Base-by-base conservation (phyloP, 2,888 invertebrate genomes). In the Ypsolopha sequella region DNA sequence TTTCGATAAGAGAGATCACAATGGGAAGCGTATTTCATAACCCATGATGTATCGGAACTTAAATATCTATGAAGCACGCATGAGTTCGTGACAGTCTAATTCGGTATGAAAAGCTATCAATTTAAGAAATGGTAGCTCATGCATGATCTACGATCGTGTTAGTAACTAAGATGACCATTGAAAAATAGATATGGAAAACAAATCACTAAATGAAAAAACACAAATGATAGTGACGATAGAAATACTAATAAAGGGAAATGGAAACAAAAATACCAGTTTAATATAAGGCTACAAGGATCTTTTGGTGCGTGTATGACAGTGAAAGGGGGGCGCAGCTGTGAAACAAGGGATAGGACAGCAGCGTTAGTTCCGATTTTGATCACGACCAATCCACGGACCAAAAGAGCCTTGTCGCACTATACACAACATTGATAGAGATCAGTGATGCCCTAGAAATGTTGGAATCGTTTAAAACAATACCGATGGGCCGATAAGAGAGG, bases 391-490 rank as follows among this genome's bases (percentile, higher is more conserved):
- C n/a, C n/a, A n/a, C n/a, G n/a, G n/a, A n/a, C n/a, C n/a, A n/a
- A n/a, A n/a, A n/a, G n/a, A n/a, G n/a, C n/a, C n/a, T n/a, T n/a
- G n/a, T n/a, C n/a, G n/a, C n/a, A n/a, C n/a, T n/a, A n/a, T n/a
- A 55, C 55, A 52, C 47, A 53, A 58, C 65, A 72, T 70, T 68
- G 66, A 65, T 68, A 70, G 76, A 72, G 75, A 76, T 74, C 68
- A 67, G 55, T 61, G 68, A 68, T 73, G 73, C 62, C 71, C 75
- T 69, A 74, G 64, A 72, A 68, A 49, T 62, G 58, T 64, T 64
- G 62, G 62, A 67, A 70, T 65, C 70, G 66, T 73, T 78, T 74
- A 72, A 78, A 79, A 77, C 77, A 76, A 76, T 77, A 73, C 73
- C 71, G 77, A 81, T 81, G 76, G 62, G 48, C 61, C 67, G 80